A percentile compares a stretch with the other conserved stretches of the same genome.
These are phyloP conservation scores for Scaptomyza cyrtandrae DNA, from an alignment of 2,888 invertebrate genomes.

Conservation along the genomic window DNA sequence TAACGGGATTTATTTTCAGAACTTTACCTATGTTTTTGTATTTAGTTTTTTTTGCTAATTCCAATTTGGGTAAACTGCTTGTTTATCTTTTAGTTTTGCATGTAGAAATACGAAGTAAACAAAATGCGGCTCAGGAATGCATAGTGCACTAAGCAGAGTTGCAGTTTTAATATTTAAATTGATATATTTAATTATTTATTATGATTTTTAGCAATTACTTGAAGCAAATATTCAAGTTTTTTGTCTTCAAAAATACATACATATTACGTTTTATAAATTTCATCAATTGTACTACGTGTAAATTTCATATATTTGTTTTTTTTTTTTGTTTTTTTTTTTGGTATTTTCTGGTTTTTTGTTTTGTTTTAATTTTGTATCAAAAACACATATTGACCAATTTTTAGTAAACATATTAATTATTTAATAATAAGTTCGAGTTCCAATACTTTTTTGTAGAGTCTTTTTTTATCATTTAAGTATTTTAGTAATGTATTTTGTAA, in stretches of 20 bases:
- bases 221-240: constrained; percentile 37
- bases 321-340: constrained; percentile 9
- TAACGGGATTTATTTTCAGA: constrained; percentile 31
- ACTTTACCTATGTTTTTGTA: constrained; percentile 5
- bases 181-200: constrained; percentile 30
- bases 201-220: constrained; percentile 41
- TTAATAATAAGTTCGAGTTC: constrained; percentile 75
- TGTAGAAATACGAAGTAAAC: constrained; percentile 34
- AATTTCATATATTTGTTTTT: constrained; percentile 61
- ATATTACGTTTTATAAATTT: constrained; percentile 67
- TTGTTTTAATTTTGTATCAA: constrained; percentile 56
- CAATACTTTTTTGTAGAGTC: constrained; percentile 75
- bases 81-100: constrained; percentile 15
- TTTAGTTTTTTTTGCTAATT: constrained; percentile 17
- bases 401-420: constrained; percentile 68
- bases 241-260: constrained; percentile 60
- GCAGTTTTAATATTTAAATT: constrained; percentile 38
- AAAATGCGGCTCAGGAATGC: constrained; percentile 59
- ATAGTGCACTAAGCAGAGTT: constrained; percentile 62
- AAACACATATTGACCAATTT: constrained; percentile 75
- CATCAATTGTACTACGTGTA: constrained; percentile 76
- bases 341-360: constrained; percentile 9
- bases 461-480: constrained; percentile 72
- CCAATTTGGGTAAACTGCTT: constrained; percentile 29
- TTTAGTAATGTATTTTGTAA: constrained; percentile 51